Conservation (phyloP, 2,113 vertebrate genomes). For the Pterophyllum scalare region DNA sequence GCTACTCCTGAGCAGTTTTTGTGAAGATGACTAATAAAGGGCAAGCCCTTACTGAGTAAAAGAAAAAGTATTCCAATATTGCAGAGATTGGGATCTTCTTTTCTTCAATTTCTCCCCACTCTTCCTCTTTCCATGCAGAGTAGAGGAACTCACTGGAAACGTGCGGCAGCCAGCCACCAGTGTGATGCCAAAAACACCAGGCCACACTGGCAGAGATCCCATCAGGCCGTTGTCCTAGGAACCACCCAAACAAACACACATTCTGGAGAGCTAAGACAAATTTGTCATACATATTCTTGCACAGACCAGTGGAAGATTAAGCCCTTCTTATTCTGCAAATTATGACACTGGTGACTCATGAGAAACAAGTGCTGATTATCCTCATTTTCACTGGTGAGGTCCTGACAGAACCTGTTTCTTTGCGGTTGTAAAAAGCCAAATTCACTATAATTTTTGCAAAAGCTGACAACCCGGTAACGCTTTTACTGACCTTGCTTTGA, state of each 20-base stretch:
- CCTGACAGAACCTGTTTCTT: not conserved
- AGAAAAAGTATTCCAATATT: not conserved
- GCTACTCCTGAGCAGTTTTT: slow-evolving; percentile 11
- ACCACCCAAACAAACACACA: slow-evolving; percentile 64
- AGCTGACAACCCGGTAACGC: not conserved
- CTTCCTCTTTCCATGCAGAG: slow-evolving; percentile 52
- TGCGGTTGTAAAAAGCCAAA: not conserved
- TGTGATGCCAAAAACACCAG: slow-evolving; percentile 41
- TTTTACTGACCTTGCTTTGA: slow-evolving; percentile 19
- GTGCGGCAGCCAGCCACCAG: slow-evolving; percentile 21
- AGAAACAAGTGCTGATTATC: slow-evolving; percentile 6
- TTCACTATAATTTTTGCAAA: not conserved
- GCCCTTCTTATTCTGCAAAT: not conserved
- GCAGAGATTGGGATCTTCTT: slow-evolving; percentile 6
- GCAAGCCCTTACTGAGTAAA: not conserved
- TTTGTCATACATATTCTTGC: slow-evolving; percentile 36
- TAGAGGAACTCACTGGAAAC: slow-evolving; percentile 51
- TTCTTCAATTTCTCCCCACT: slow-evolving; percentile 16
- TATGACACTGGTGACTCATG: not conserved
- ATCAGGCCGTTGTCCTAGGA: slow-evolving; percentile 55
- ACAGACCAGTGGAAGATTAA: slow-evolving; percentile 20
- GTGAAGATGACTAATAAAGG: slow-evolving; percentile 16
- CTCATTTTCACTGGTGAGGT: not conserved
- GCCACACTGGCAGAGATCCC: slow-evolving; percentile 29
- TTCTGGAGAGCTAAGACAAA: slow-evolving; percentile 22